A percentile compares a stretch with the other conserved stretches of the same genome.
These are phyloP conservation scores for Xanthostigma xanthostigma DNA, from an alignment of 2,888 invertebrate genomes.

Conservation along the genomic window DNA sequence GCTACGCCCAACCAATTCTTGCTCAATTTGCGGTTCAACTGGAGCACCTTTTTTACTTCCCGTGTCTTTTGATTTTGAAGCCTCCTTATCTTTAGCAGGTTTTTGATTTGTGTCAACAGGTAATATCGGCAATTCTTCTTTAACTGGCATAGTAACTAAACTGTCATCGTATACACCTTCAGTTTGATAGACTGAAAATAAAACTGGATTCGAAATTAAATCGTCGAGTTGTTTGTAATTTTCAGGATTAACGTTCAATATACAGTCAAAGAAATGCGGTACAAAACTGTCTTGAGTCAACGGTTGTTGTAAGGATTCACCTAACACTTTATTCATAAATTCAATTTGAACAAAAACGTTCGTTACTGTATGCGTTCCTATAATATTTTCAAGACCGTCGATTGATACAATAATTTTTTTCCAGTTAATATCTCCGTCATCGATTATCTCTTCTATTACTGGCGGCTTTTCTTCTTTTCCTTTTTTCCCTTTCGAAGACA, in stretches of 20 bases:
- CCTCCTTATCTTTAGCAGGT: not conserved
- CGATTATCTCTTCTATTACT: no score
- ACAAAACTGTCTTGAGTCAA: not conserved
- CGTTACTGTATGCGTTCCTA: not conserved
- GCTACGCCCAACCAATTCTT: conserved; percentile 15
- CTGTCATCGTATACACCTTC: not conserved
- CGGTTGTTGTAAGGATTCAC: conserved; percentile 2
- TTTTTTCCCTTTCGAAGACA: no score
- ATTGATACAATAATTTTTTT: not conserved
- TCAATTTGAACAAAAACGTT: conserved; percentile 5
- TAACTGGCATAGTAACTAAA: not conserved
- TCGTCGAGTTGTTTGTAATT: not conserved
- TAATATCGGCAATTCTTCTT: not conserved
- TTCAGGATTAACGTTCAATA: not conserved
- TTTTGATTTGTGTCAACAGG: not conserved
- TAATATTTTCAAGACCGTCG: conserved; percentile 1
- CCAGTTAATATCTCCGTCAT: no score
- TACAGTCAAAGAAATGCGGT: conserved; percentile 1
- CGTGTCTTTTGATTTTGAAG: conserved; percentile 2
- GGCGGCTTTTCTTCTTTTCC: no score
- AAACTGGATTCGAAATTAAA: conserved; percentile 2
- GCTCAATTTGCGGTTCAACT: not conserved
- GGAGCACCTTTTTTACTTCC: conserved; percentile 5
- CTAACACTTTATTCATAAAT: conserved; percentile 3
- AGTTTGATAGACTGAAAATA: conserved; percentile 3